These are phyloP conservation scores for Intellagama lesueurii DNA, from an alignment of 2,797 vertebrate species.

Conservation along the genomic window DNA sequence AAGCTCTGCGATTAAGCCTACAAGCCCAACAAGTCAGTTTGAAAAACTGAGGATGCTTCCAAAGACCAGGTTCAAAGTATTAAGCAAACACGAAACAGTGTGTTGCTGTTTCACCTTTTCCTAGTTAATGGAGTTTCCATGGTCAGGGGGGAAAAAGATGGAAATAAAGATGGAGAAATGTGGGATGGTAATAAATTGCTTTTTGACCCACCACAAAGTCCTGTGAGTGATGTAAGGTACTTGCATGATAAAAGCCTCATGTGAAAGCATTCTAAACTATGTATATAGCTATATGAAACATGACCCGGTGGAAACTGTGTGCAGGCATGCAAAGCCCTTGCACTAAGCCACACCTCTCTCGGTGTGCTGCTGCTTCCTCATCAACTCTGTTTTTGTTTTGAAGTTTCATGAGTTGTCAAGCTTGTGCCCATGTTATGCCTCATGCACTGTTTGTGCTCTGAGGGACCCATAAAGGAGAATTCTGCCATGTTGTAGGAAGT, in stretches of 20 bases:
- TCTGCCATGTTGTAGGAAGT: neutral
- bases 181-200: neutral
- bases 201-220: neutral
- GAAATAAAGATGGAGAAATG: neutral
- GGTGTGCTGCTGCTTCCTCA: neutral
- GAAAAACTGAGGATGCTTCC: neutral
- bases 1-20: no score
- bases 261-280: neutral
- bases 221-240: neutral
- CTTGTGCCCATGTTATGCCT: neutral
- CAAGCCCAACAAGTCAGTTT: neutral
- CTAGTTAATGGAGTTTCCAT: neutral
- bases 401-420: neutral
- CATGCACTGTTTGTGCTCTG: neutral
- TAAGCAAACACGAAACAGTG: neutral
- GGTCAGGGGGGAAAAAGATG: neutral
- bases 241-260: neutral
- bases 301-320: neutral
- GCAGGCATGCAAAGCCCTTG: no score
- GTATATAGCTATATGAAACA: neutral
- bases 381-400: neutral
- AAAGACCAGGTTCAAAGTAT: neutral
- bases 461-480: neutral
- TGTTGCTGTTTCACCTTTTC: neutral
- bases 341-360: neutral